These are phyloP conservation scores for Temnothorax nylanderi DNA, from an alignment of 1,140 invertebrate genomes.

Conservation along the genomic window DNA sequence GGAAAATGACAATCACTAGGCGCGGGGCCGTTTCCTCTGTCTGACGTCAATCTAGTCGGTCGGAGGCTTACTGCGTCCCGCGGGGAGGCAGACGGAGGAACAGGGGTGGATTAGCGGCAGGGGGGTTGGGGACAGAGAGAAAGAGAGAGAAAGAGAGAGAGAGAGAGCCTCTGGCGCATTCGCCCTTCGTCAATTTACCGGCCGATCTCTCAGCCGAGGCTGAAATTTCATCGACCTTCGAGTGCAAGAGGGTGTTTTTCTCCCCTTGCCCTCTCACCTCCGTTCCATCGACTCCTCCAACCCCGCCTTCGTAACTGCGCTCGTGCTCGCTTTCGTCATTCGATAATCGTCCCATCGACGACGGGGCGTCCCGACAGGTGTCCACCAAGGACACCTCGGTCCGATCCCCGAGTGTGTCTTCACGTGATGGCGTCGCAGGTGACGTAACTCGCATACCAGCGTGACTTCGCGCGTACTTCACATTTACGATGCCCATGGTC, in stretches of 20 bases:
- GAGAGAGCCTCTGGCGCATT: slow-evolving; percentile 51
- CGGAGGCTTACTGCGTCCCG: slow-evolving; percentile 46
- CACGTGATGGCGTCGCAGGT: slow-evolving; percentile 53
- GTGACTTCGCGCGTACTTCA: slow-evolving; percentile 48
- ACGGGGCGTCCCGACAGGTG: slow-evolving; percentile 67
- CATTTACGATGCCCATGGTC: background rate
- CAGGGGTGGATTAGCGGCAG: slow-evolving; percentile 38
- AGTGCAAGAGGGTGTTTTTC: slow-evolving; percentile 62
- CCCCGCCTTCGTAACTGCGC: slow-evolving; percentile 20
- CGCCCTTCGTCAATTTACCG: slow-evolving; percentile 69
- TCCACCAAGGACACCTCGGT: slow-evolving; percentile 70
- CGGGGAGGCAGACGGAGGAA: background rate
- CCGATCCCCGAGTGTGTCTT: slow-evolving; percentile 47
- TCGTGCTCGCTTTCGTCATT: slow-evolving; percentile 54
- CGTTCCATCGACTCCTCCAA: slow-evolving; percentile 18
- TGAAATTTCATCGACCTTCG: slow-evolving; percentile 68
- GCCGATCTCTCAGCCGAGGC: slow-evolving; percentile 62
- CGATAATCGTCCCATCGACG: slow-evolving; percentile 63
- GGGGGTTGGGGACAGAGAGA: background rate
- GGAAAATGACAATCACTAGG: slow-evolving; percentile 84
- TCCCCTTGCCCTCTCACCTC: background rate
- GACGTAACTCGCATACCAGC: slow-evolving; percentile 64
- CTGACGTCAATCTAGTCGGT: slow-evolving; percentile 77
- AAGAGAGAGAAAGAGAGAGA: background rate
- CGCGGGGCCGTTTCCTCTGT: slow-evolving; percentile 78